Base-by-base conservation (phyloP, 1,140 invertebrate species). In the Lasioglossum baleicum region DNA sequence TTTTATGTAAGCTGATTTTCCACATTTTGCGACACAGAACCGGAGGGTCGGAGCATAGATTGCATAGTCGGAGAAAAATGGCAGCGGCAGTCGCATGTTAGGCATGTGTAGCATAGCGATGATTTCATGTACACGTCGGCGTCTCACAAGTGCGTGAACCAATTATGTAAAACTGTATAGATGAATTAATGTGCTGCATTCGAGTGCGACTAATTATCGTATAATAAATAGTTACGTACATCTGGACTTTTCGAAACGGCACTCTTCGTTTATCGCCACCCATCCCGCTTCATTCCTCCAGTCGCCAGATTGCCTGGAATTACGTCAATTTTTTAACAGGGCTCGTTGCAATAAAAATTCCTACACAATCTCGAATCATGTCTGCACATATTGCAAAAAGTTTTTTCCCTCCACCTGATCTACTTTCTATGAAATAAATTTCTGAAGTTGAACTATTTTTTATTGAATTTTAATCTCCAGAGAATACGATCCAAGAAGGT, bases 151-250 rank as follows among this genome's bases (percentile, higher is more conserved):
- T 70, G 69, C 69, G 69, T 72, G 80, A 88, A 82, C 67, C 79
- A 85, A 76, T 86, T 86, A 84, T 85, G 80, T 86, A 75, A 84
- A 88, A 85, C 74, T 84, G 83, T 88, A 85, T 88, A 87, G 83
- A 82, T 81, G 74, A 74, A 88, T 88, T 77, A 87, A 87, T 88
- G 85, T 88, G 83, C 79, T 82, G 85, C 79, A 67, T 84, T 84
- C 83, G 83, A 87, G 80, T 86, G 86, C 86, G 80, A 84, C 76
- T 88, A 86, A 58, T 81, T 86, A 84, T 74, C 82, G 65, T 80
- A 88, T 88, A 87, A 87, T 87, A 87, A 87, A 87, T 83, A 83
- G 85, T 81, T 86, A 86, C 77, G 64, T 87, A 87, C 84, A 68
- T 82, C 82, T 83, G 68, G 78, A 83, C 69, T 65, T 84, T 68